phyloP scores from a whole-genome alignment of 1,140 invertebrate species.

The Drosophila littoralis region DNA sequence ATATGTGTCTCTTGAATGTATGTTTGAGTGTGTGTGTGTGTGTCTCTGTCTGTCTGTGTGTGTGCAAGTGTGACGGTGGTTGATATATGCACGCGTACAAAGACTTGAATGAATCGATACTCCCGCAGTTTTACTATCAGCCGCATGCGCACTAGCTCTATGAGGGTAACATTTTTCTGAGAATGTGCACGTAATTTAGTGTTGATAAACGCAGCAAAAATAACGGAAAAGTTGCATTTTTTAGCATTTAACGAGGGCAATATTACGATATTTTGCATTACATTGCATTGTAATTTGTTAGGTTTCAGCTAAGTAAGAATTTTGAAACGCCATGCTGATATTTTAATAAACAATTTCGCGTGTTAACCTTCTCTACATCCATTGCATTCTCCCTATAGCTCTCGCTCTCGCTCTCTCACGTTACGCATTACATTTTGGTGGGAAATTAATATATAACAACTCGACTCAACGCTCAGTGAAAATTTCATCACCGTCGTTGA shows the following conservation, averaged over 20 bases:
- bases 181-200: conserved; percentile 26
- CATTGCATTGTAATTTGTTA: not conserved
- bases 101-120: conserved; percentile 76
- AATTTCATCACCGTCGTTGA: conserved; percentile 83
- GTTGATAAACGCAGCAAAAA: conserved; percentile 37
- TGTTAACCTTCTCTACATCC: not conserved
- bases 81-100: conserved; percentile 50
- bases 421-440: conserved; percentile 63
- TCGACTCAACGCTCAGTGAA: conserved; percentile 70
- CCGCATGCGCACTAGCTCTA: conserved; percentile 51
- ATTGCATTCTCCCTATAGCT: conserved; percentile 3
- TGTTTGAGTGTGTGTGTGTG: conserved; percentile 5
- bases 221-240: conserved; percentile 42
- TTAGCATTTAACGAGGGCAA: too few relatives aligned
- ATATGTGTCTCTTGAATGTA: not conserved
- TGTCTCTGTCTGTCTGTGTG: conserved; percentile 4
- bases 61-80: conserved; percentile 38
- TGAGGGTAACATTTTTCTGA: conserved; percentile 25
- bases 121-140: conserved; percentile 39
- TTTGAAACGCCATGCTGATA: not conserved
- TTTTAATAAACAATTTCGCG: not conserved
- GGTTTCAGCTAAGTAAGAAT: not conserved
- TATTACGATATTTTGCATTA: not conserved
- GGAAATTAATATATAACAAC: conserved; percentile 72
- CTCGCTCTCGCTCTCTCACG: conserved; percentile 32